Evolutionary conservation across 2,888 invertebrate species (phyloP), one percentile per base, ranked within the genome.

Genomic region (Brachyptera putata): DNA sequence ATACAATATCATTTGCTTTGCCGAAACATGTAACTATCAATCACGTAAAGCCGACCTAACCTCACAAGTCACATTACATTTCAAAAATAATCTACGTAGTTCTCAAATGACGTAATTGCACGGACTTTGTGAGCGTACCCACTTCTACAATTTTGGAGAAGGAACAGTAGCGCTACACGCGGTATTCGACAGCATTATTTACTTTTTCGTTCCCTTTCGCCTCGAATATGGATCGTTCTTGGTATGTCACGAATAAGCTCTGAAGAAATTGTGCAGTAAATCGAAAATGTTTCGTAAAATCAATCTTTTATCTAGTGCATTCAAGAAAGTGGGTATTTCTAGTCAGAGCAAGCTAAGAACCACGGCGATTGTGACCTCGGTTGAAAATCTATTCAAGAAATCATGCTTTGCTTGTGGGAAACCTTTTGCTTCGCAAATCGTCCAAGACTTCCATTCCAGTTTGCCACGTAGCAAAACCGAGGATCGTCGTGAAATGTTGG

Each of bases 401-500:
- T 18, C 39, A n/a, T 9, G 5, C 16, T 5, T n/a, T n/a, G n/a
- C n/a, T n/a, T 46, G 46, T 46, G 46, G 21, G 21, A 21, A 24
- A 21, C 46, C 46, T 24, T 21, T 46, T 3, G 24, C 5, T 24
- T n/a, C 22, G 21, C 46, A 22, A 46, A 24, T 46, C 24, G 46
- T 16, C 5, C 49, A 58, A 57, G 57, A 50, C 50, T 53, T 62
- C 57, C 61, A 63, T 43, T 56, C 39, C 18, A 55, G 57, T 48
- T 25, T 57, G 63, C 64, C 64, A 66, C 65, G 66, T 65, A 63
- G 41, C 56, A 73, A 71, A 60, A 62, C 61, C 1, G 58, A 76
- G 39, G 75, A 75, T 64, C 68, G 73, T 37, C 69, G 71, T 64
- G 64, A 66, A 57, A 70, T 73, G 67, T 58, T 72, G 14, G 66